A percentile compares a stretch with the other conserved stretches of the same genome.
Conservation (phyloP, 1,140 invertebrate genomes). For the Magallana gigas region DNA sequence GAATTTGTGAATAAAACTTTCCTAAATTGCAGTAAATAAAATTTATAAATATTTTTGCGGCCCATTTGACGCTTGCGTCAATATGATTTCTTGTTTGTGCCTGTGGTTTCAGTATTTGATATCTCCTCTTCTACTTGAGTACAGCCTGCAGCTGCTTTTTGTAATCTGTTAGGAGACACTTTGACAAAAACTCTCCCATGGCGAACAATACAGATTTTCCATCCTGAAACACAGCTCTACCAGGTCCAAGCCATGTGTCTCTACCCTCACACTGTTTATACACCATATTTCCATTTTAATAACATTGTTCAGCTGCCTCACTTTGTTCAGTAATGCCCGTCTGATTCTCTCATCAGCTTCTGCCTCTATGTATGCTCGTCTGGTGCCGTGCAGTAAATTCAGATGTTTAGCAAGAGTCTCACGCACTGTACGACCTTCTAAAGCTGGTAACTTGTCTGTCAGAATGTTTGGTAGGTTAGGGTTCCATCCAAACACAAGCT, state of each 20-base stretch:
- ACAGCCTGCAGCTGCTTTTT: slow-evolving; percentile 9
- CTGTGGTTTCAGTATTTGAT: slow-evolving; percentile 43
- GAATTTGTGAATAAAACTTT: too few relatives aligned
- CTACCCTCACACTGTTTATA: slow-evolving; percentile 59
- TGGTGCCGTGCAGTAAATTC: background rate
- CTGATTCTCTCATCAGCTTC: slow-evolving; percentile 55
- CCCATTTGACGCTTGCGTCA: too few relatives aligned
- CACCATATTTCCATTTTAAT: slow-evolving; percentile 53
- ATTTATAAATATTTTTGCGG: too few relatives aligned
- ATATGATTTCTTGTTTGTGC: slow-evolving; percentile 35
- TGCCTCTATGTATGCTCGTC: slow-evolving; percentile 48
- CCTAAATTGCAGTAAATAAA: too few relatives aligned
- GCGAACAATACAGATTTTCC: slow-evolving; percentile 55
- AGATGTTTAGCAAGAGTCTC: background rate
- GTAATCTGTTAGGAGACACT: slow-evolving; percentile 56
- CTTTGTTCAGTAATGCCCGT: slow-evolving; percentile 51
- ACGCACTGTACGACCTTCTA: background rate
- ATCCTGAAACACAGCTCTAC: slow-evolving; percentile 55
- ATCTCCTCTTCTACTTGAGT: slow-evolving; percentile 22
- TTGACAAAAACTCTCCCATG: slow-evolving; percentile 56
- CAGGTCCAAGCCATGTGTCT: slow-evolving; percentile 56
- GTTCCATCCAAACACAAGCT: slow-evolving; percentile 58
- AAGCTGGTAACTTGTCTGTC: background rate
- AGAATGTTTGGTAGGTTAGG: background rate
- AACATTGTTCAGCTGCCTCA: slow-evolving; percentile 55